phyloP scores from a whole-genome alignment of 2,888 invertebrate species.

The Periphyllus acericola region DNA sequence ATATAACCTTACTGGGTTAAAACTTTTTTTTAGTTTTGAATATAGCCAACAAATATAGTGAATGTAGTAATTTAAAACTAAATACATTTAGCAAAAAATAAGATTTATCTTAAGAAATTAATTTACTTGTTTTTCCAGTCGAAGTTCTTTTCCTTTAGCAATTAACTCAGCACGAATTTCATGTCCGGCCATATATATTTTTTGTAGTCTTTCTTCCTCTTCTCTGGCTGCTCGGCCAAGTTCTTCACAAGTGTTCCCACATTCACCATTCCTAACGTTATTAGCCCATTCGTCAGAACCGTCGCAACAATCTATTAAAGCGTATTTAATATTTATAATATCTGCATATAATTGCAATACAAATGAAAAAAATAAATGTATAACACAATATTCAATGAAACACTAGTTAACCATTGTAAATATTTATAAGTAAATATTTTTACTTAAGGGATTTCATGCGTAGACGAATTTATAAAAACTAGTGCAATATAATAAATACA shows the following conservation, averaged over 20 bases:
- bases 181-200: constrained; percentile 82
- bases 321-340: background rate
- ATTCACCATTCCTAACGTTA: constrained; percentile 68
- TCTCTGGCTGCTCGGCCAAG: constrained; percentile 81
- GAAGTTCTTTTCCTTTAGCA: constrained; percentile 78
- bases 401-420: no score
- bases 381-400: background rate
- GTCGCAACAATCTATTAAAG: constrained; percentile 82
- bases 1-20: no score
- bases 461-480: no score
- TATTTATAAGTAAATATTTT: no score
- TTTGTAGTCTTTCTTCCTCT: constrained; percentile 78
- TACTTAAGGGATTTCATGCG: no score
- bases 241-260: constrained; percentile 83
- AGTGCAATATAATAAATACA: no score
- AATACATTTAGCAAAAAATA: background rate
- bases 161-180: constrained; percentile 80
- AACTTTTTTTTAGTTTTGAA: no score
- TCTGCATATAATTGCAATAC: background rate
- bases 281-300: constrained; percentile 86
- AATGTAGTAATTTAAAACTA: no score
- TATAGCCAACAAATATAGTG: no score
- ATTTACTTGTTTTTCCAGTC: constrained; percentile 74
- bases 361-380: background rate
- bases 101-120: constrained; percentile 20